phyloP scores from a whole-genome alignment of 64 coral and sea anemone species.

The Stichodactyla helianthus region DNA sequence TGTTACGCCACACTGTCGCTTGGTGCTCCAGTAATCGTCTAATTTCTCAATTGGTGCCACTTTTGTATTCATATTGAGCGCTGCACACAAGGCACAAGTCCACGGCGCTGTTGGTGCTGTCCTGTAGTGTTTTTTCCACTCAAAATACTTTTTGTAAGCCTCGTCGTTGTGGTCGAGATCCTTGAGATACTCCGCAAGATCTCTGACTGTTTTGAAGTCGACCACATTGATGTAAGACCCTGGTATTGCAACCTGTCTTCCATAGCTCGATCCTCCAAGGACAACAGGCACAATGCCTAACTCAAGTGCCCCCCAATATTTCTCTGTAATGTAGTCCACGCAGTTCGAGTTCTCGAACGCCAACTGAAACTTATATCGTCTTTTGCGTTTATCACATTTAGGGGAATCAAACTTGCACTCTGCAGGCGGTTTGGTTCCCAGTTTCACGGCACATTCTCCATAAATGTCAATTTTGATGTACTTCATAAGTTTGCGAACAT shows the following conservation, averaged over 20 bases:
- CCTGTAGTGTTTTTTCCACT: slow-evolving; percentile 40
- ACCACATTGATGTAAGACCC: slow-evolving; percentile 61
- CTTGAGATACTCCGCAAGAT: slow-evolving; percentile 45
- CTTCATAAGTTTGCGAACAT: slow-evolving; percentile 6
- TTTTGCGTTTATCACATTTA: slow-evolving; percentile 26
- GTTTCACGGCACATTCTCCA: slow-evolving; percentile 14
- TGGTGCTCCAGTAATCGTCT: neutral
- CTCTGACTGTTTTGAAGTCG: slow-evolving; percentile 48
- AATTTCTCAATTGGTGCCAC: neutral
- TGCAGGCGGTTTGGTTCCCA: slow-evolving; percentile 9
- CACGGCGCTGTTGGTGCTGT: neutral
- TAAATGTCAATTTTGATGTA: slow-evolving; percentile 38
- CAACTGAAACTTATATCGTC: slow-evolving; percentile 59
- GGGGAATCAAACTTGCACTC: slow-evolving; percentile 10
- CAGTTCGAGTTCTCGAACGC: slow-evolving; percentile 70
- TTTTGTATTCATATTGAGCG: neutral
- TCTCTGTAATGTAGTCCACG: slow-evolving; percentile 60
- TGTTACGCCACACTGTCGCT: neutral
- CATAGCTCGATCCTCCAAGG: slow-evolving; percentile 52
- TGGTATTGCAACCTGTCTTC: slow-evolving; percentile 33
- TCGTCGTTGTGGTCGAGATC: slow-evolving; percentile 52
- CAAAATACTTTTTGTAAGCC: slow-evolving; percentile 60
- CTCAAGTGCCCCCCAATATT: slow-evolving; percentile 60
- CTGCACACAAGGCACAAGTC: slow-evolving; percentile 29
- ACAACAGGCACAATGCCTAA: slow-evolving; percentile 43